These are phyloP conservation scores for Enteromius paludinosus DNA, from an alignment of 2,797 vertebrate species.

Conservation along the genomic window DNA sequence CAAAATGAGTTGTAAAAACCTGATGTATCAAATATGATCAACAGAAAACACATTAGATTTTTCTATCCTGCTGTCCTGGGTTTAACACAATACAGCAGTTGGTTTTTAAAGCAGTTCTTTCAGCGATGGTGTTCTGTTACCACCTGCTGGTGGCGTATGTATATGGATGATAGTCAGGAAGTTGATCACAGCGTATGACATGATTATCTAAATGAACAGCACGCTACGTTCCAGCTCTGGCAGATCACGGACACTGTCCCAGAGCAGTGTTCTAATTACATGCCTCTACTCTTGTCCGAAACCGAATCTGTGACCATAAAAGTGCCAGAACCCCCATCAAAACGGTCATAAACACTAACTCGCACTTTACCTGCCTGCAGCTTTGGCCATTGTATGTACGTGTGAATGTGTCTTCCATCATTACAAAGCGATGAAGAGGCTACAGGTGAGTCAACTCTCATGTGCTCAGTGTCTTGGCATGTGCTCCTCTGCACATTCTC, in stretches of 20 bases:
- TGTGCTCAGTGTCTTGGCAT: conserved; percentile 61
- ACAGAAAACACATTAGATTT: no score
- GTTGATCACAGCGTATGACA: conserved; percentile 2
- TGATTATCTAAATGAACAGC: neutral
- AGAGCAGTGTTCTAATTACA: neutral
- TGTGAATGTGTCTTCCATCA: conserved; percentile 13
- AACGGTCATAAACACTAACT: neutral
- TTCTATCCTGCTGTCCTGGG: neutral
- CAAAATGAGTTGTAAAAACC: neutral
- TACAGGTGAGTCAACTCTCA: conserved; percentile 68
- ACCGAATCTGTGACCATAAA: neutral
- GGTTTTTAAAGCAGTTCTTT: neutral
- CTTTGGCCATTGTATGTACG: neutral
- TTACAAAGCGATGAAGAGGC: neutral
- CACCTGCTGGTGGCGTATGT: conserved; percentile 46
- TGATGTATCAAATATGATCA: neutral
- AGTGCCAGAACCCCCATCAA: conserved; percentile 7
- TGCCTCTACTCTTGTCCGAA: neutral
- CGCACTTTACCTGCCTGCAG: conserved; percentile 17
- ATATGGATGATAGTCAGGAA: neutral
- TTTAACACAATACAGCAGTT: neutral
- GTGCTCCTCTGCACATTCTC: conserved; percentile 60
- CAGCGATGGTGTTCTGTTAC: conserved; percentile 37
- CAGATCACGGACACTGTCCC: neutral
- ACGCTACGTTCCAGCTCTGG: neutral